phyloP scores from a whole-genome alignment of 2,797 vertebrate genomes.

The Alcedo quadribrachys region DNA sequence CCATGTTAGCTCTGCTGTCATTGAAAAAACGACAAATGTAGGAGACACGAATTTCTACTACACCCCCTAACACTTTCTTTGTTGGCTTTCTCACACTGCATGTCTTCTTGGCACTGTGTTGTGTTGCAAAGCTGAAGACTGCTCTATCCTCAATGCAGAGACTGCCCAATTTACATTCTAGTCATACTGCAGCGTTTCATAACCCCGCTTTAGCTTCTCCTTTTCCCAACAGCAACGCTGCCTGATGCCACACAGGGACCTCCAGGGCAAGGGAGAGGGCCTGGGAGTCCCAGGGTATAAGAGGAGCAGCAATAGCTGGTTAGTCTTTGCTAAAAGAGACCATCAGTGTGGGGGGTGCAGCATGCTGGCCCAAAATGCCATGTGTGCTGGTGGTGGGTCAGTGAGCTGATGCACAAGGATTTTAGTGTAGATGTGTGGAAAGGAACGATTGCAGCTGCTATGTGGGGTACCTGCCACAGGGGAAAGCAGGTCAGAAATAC shows the following conservation, averaged over 20 bases:
- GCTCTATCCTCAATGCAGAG: constrained; percentile 18
- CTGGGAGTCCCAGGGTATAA: neutral
- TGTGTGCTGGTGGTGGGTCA: neutral
- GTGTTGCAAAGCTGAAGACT: constrained; percentile 6
- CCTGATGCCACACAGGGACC: neutral
- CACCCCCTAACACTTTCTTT: neutral
- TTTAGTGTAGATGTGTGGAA: neutral
- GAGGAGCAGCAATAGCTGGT: neutral
- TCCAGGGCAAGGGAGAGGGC: neutral
- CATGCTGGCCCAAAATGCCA: rapidly evolving
- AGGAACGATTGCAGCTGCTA: rapidly evolving
- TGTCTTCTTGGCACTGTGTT: neutral
- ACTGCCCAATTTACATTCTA: constrained; percentile 42
- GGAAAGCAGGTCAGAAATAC: neutral
- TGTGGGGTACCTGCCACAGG: rapidly evolving
- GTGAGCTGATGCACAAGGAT: neutral
- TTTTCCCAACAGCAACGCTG: neutral
- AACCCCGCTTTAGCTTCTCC: neutral
- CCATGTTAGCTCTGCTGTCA: neutral
- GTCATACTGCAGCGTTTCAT: neutral
- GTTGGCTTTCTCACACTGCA: neutral
- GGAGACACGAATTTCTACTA: neutral
- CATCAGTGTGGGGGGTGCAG: rapidly evolving
- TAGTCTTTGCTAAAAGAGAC: neutral
- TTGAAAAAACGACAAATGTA: neutral